Evolutionary conservation across 2,113 vertebrate species (phyloP).

Genomic region (Macquaria ambigua): DNA sequence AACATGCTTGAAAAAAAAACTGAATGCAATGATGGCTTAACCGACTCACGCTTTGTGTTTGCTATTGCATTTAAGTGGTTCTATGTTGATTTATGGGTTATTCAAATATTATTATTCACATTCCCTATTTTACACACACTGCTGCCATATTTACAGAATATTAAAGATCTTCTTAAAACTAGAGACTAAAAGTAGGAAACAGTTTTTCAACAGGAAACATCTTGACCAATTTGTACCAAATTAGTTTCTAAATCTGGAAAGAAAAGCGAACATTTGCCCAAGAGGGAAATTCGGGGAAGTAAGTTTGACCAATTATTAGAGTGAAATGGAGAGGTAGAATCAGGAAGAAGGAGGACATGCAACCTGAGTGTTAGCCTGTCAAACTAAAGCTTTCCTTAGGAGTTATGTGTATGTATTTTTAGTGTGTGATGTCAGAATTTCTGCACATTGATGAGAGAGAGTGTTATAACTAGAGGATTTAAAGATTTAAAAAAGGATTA

Average conservation of each 20-base stretch:
- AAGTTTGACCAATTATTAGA: not conserved
- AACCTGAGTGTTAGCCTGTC: not conserved
- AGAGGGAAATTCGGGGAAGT: not conserved
- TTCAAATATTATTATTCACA: not conserved
- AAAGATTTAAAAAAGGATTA: slow-evolving; percentile 55
- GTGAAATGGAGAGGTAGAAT: not conserved
- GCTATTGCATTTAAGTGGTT: not conserved
- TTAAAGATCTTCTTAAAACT: not conserved
- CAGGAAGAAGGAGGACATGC: not conserved
- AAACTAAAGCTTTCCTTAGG: not conserved
- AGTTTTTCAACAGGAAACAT: not conserved
- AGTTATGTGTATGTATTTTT: not conserved
- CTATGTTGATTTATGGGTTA: not conserved
- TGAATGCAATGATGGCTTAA: not conserved
- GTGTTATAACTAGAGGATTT: slow-evolving; percentile 25
- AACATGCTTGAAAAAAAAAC: not conserved
- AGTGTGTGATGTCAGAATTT: not conserved
- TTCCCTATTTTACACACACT: not conserved
- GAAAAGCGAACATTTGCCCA: not conserved
- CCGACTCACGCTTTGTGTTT: not conserved
- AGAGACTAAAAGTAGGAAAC: not conserved
- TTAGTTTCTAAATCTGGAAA: not conserved
- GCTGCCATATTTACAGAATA: not conserved
- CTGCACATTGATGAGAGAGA: slow-evolving; percentile 23
- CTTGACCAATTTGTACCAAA: not conserved